Evolutionary conservation across 2,888 invertebrate species (phyloP), one percentile per base, ranked within the genome.

Genomic region (Ochropleura plecta): DNA sequence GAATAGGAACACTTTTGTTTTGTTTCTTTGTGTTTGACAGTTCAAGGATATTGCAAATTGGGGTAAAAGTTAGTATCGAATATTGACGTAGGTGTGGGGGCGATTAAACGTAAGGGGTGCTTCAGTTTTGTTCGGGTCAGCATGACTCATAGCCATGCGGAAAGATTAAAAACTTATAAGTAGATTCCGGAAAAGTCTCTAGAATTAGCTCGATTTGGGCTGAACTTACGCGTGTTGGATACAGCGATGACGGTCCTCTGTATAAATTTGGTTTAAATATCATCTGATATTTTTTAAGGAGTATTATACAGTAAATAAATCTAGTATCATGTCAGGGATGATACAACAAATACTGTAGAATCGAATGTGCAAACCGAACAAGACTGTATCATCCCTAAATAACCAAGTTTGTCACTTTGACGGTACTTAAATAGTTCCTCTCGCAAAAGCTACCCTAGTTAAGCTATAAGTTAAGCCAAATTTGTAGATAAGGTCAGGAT

Each of bases 361-460:
- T 59, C 30, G 40, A 59, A 59, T 8, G 8, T 59, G 8, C 30
- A 30, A 30, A 30, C 57, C 57, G 7, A 16, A 12, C 20, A 55
- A 40, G 44, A 12, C 42, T 42, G 12, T n/a, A 4, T n/a, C 44
- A 10, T 12, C 62, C 62, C n/a, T 16, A 55, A 46, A 30, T 59
- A 60, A 59, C 16, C 10, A 48, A 71, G 55, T 62, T 66, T 30
- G 14, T 14, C 42, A 67, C 7, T 46, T 30, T n/a, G 68, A 0
- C 1, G 30, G 46, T 16, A 46, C n/a, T 63, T 16, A 55, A 42
- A 20, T 60, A 63, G 30, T 44, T 63, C 12, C 1, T 40, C 18
- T 57, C 53, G 30, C 63, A n/a, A 64, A 53, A 64, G n/a, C 57
- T 40, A 48, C 40, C 18, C 20, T 20, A 64, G 51, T 42, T 65